phyloP scores from a whole-genome alignment of 1,140 invertebrate species.

The Phocides pigmalion region DNA sequence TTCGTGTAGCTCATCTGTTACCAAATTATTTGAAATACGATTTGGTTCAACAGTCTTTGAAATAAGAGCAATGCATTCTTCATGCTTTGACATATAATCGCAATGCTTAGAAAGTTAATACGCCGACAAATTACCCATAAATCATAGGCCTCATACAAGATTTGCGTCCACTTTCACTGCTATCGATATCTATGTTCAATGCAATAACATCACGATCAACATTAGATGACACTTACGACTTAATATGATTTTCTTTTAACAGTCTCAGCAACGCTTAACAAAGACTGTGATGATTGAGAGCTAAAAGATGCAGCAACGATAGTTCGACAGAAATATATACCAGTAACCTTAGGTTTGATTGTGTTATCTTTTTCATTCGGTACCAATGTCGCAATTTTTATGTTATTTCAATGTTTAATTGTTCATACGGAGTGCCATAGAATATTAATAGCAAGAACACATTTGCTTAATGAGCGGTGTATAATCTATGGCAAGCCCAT shows the following conservation, averaged over 20 bases:
- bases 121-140: conserved; percentile 19
- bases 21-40: background rate
- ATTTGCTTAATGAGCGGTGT: conserved; percentile 2
- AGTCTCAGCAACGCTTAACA: too few species aligned
- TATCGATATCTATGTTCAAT: conserved; percentile 14
- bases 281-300: too few species aligned
- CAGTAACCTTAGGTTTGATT: too few species aligned
- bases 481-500: conserved; percentile 12
- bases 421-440: background rate
- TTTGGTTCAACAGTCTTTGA: background rate
- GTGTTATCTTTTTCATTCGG: too few species aligned
- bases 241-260: too few species aligned
- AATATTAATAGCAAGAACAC: background rate
- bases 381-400: too few species aligned
- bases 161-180: conserved; percentile 18
- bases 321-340: too few species aligned
- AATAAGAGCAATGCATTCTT: too few species aligned
- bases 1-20: too few species aligned
- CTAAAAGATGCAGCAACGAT: too few species aligned
- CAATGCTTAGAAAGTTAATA: conserved; percentile 24
- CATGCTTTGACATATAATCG: conserved; percentile 2
- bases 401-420: too few species aligned
- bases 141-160: conserved; percentile 7
- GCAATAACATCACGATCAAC: conserved; percentile 14
- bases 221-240: conserved; percentile 7